Evolutionary conservation across 2,797 vertebrate species (phyloP).

Genomic region (Alcedo atthis): DNA sequence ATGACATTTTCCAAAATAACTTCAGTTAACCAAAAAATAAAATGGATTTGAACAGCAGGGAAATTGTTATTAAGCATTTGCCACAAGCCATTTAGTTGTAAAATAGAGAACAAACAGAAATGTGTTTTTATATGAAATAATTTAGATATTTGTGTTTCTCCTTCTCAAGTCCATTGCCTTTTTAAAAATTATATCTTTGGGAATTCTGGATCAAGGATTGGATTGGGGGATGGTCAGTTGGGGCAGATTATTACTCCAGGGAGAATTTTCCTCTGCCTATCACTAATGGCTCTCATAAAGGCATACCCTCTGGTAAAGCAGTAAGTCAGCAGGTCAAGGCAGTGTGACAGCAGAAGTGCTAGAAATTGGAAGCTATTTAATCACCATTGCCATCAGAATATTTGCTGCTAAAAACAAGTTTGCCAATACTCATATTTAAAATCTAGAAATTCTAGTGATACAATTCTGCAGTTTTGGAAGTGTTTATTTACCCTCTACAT

Average conservation of each 20-base stretch:
- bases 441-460: not conserved
- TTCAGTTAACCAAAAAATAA: constrained; percentile 26
- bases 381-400: not conserved
- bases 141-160: not conserved
- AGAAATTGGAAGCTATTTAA: not conserved
- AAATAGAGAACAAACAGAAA: constrained; percentile 24
- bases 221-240: not conserved
- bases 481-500: not conserved
- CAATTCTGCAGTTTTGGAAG: not conserved
- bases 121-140: not conserved
- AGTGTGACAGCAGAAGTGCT: not conserved
- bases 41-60: not conserved
- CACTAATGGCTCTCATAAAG: not conserved
- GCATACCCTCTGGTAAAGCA: not conserved
- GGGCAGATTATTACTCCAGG: not conserved
- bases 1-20: not conserved
- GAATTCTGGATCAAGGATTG: not conserved
- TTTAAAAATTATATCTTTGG: not conserved
- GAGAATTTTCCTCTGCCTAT: not conserved
- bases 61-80: no score
- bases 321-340: not conserved
- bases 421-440: not conserved
- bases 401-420: not conserved
- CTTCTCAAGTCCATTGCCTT: not conserved
- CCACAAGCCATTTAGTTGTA: constrained; percentile 13